phyloP scores from a whole-genome alignment of 1,140 invertebrate genomes.

The Leguminivora glycinivorella region DNA sequence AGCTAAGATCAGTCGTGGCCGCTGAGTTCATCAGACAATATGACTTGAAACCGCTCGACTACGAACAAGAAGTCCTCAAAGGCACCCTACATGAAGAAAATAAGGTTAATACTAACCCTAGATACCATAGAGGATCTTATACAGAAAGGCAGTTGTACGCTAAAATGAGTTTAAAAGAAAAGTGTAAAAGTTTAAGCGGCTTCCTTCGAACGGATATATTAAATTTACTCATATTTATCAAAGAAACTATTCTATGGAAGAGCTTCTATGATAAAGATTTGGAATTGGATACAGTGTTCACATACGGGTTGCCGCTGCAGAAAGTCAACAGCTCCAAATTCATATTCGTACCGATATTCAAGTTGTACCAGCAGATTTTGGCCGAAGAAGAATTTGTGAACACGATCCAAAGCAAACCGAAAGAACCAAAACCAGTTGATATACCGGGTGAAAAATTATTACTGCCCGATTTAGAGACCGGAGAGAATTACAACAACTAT shows the following conservation, averaged over 20 bases:
- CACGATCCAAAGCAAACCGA: conserved; percentile 46
- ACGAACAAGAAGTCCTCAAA: conserved; percentile 69
- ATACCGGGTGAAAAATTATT: conserved; percentile 42
- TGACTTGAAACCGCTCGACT: conserved; percentile 67
- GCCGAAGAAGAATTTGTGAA: conserved; percentile 63
- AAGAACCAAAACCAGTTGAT: neutral
- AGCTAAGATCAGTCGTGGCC: conserved; percentile 71
- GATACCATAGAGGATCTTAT: conserved; percentile 76
- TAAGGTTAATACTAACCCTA: conserved; percentile 71
- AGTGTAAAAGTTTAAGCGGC: conserved; percentile 63
- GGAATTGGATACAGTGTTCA: conserved; percentile 55
- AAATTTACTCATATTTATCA: conserved; percentile 60
- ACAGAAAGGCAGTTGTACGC: conserved; percentile 73
- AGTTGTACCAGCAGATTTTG: conserved; percentile 69
- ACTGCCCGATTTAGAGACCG: conserved; percentile 52
- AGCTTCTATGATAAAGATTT: conserved; percentile 40
- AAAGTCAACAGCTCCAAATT: conserved; percentile 75
- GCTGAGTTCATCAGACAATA: conserved; percentile 78
- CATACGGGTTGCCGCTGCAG: conserved; percentile 62
- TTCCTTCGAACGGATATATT: conserved; percentile 61
- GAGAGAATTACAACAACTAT: conserved; percentile 56
- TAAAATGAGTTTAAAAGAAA: conserved; percentile 74
- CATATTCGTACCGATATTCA: conserved; percentile 72
- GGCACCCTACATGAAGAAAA: conserved; percentile 67
- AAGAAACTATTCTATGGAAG: conserved; percentile 59